Evolutionary conservation across 2,888 invertebrate genomes (phyloP), one percentile per base, ranked within the genome.

Genomic region (Sussaba pulchella): DNA sequence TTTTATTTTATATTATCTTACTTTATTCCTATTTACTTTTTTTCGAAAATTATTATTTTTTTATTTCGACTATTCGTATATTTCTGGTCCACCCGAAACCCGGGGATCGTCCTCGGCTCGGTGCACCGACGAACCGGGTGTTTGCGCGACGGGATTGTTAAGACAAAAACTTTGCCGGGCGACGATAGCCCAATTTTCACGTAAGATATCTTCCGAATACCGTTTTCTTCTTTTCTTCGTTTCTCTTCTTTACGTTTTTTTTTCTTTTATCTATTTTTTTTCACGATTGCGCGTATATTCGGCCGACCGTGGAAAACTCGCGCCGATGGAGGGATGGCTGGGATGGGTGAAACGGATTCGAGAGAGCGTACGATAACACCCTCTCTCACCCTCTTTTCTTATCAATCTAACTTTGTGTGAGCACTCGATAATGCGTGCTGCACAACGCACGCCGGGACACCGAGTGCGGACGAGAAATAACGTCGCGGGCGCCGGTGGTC

Each of bases 401-500:
- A n/a, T 71, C 36, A 47, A 2, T 70, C 8, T 57, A 19, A 39
- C 24, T 63, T 12, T 19, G n/a, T 41, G 14, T 41, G 14, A 26
- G 47, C 50, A 66, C 66, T 66, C 10, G 9, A 47, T 43, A 43
- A 47, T 63, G 54, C 54, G 67, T 43, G 72, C 12, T 71, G 67
- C 17, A 45, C 19, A 43, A 70, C 64, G 73, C 73, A 74, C 77
- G 74, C 76, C 72, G 70, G 70, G 74, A 81, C 64, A 77, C 73
- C 45, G 76, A 77, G 77, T 74, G 73, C 77, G 81, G 73, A 81
- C 77, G 61, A 39, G 78, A 79, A 67, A 78, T 36, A 75, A 78
- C 81, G 78, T 76, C 67, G 81, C 73, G 72, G 74, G 74, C 63
- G 31, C 6, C 31, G 79, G 80, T 67, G 85, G 85, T 83, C 85